Conservation (phyloP, 2,797 vertebrate genomes). For the Microhierax caerulescens region DNA sequence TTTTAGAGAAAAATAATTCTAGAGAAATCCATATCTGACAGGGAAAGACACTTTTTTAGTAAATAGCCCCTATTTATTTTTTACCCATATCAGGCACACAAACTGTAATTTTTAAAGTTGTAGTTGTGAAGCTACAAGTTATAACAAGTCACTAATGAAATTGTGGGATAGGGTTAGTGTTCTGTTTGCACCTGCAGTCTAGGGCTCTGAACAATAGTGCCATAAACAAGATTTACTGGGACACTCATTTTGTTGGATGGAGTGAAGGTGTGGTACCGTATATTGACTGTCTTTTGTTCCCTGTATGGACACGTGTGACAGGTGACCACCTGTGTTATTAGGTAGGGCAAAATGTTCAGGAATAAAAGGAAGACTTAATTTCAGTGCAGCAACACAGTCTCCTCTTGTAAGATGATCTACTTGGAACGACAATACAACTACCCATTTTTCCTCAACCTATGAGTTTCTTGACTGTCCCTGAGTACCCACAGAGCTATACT, state of each 20-base stretch:
- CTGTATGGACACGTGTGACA: background rate
- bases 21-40: background rate
- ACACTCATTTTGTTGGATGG: background rate
- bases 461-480: background rate
- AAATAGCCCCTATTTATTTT: background rate
- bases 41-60: background rate
- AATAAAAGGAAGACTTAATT: background rate
- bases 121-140: background rate
- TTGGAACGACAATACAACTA: accelerated
- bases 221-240: background rate
- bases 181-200: background rate
- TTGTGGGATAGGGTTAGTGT: background rate
- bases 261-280: background rate
- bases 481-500: background rate
- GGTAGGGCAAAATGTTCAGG: background rate
- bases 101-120: background rate
- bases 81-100: background rate
- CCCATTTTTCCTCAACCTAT: background rate
- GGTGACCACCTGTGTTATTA: background rate
- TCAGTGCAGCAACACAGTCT: background rate
- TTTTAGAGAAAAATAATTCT: background rate
- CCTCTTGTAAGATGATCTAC: background rate
- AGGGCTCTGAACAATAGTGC: background rate
- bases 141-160: background rate
- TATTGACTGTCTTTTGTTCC: background rate